Conservation (phyloP, 2,888 invertebrate genomes). For the Sinohyriopsis cumingii region DNA sequence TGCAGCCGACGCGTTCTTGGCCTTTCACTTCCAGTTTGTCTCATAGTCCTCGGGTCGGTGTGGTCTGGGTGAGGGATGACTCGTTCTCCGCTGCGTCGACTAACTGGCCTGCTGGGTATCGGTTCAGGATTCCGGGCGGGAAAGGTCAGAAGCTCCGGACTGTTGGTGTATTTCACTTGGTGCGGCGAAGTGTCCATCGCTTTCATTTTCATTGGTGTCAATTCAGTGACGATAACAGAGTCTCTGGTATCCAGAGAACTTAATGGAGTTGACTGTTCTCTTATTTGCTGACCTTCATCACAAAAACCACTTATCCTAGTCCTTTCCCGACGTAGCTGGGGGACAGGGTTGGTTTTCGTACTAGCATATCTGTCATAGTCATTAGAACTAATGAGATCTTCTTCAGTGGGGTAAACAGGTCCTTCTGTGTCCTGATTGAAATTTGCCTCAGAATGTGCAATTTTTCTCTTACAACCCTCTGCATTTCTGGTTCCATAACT, state of each 20-base stretch:
- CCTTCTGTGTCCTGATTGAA: slow-evolving; percentile 18
- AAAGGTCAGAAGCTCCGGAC: no score
- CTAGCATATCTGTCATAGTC: slow-evolving; percentile 34
- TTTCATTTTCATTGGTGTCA: no score
- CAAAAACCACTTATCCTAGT: slow-evolving; percentile 30
- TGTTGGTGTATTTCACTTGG: no score
- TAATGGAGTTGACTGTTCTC: background rate
- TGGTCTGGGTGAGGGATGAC: slow-evolving; percentile 6
- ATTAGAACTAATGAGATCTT: slow-evolving; percentile 8
- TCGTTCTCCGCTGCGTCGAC: slow-evolving; percentile 21
- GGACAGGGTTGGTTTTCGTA: slow-evolving; percentile 12
- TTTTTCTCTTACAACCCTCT: slow-evolving; percentile 27
- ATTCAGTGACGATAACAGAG: no score
- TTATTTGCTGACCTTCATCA: slow-evolving; percentile 16
- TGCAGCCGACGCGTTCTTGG: slow-evolving; percentile 23
- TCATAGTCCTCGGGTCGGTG: no score
- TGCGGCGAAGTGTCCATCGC: no score
- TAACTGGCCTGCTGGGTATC: slow-evolving; percentile 26
- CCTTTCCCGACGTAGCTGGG: slow-evolving; percentile 1
- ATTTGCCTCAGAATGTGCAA: slow-evolving; percentile 29
- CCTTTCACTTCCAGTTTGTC: no score
- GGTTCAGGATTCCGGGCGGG: slow-evolving; percentile 26
- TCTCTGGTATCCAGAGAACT: no score
- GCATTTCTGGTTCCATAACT: slow-evolving; percentile 24
- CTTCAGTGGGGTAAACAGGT: slow-evolving; percentile 7